A percentile compares a stretch with the other conserved stretches of the same genome.
These are phyloP conservation scores for Hemithea aestivaria DNA, from an alignment of 2,888 invertebrate genomes.

Conservation along the genomic window DNA sequence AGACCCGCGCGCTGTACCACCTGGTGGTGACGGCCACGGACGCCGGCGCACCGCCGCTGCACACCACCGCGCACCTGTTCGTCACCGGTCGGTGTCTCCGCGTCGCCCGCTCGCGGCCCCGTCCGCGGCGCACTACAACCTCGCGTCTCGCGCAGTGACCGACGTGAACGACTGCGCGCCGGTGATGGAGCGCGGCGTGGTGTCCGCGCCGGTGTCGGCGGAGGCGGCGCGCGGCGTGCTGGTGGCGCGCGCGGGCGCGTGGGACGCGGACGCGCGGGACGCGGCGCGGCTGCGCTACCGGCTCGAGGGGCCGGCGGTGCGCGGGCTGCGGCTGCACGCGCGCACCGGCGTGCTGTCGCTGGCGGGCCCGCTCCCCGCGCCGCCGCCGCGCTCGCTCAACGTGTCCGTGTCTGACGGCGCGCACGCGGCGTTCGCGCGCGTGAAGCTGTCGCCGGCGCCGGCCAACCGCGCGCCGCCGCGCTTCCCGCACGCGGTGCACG, in stretches of 20 bases:
- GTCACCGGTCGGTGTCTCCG: constrained; percentile 79
- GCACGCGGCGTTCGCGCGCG: constrained; percentile 91
- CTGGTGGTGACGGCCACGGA: constrained; percentile 90
- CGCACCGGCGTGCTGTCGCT: constrained; percentile 55
- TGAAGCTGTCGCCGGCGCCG: constrained; percentile 87
- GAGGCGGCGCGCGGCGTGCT: constrained; percentile 92
- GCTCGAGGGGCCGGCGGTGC: constrained; percentile 76
- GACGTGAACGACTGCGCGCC: constrained; percentile 97
- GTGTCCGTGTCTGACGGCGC: constrained; percentile 97
- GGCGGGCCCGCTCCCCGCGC: constrained; percentile 66
- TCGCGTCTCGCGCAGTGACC: constrained; percentile 74
- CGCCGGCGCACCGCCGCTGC: constrained; percentile 89
- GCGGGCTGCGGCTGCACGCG: constrained; percentile 48
- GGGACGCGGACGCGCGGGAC: constrained; percentile 91
- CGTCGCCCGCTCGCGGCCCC: not conserved
- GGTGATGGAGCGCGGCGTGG: constrained; percentile 88
- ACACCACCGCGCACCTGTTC: constrained; percentile 90
- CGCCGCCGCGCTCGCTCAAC: constrained; percentile 83
- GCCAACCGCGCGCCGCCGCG: constrained; percentile 88
- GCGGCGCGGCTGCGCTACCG: constrained; percentile 86
- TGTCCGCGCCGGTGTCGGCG: constrained; percentile 87
- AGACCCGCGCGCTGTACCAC: constrained; percentile 84
- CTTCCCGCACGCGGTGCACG: constrained; percentile 87
- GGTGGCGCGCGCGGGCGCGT: constrained; percentile 92
- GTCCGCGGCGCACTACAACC: not conserved